phyloP scores from a whole-genome alignment of 2,888 invertebrate species.

The Idaea aversata region DNA sequence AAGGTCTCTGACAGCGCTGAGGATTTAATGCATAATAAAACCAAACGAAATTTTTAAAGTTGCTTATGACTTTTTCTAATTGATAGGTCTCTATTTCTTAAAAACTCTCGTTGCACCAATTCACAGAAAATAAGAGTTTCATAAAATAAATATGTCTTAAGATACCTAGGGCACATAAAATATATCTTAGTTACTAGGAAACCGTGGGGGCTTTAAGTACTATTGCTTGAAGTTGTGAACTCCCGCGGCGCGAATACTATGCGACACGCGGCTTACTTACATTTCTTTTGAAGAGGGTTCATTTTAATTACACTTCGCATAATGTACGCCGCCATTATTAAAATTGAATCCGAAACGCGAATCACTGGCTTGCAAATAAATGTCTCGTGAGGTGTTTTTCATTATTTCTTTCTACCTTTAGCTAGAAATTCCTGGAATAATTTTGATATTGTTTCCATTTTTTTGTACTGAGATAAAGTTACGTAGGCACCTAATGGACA shows the following conservation, averaged over 20 bases:
- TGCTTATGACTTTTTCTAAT: too few relatives aligned
- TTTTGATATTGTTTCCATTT: not conserved
- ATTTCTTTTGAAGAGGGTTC: not conserved
- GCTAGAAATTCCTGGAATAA: not conserved
- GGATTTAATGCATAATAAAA: too few relatives aligned
- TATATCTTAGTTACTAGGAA: not conserved
- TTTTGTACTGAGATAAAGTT: too few relatives aligned
- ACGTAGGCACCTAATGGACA: too few relatives aligned
- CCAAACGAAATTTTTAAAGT: too few relatives aligned
- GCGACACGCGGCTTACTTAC: not conserved
- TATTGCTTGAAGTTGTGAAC: not conserved
- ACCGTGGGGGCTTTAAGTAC: not conserved
- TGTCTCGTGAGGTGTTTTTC: not conserved
- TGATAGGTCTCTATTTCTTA: not conserved
- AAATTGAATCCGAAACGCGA: not conserved
- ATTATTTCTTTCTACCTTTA: not conserved
- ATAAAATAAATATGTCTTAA: not conserved
- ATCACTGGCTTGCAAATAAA: not conserved
- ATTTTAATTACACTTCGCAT: not conserved
- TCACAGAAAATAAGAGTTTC: not conserved
- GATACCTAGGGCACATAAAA: not conserved
- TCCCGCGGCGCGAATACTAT: not conserved
- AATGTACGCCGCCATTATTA: not conserved
- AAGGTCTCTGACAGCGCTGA: too few relatives aligned
- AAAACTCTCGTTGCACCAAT: not conserved